phyloP scores from a whole-genome alignment of 2,888 invertebrate species.

The Archaeoteleia sp. region DNA sequence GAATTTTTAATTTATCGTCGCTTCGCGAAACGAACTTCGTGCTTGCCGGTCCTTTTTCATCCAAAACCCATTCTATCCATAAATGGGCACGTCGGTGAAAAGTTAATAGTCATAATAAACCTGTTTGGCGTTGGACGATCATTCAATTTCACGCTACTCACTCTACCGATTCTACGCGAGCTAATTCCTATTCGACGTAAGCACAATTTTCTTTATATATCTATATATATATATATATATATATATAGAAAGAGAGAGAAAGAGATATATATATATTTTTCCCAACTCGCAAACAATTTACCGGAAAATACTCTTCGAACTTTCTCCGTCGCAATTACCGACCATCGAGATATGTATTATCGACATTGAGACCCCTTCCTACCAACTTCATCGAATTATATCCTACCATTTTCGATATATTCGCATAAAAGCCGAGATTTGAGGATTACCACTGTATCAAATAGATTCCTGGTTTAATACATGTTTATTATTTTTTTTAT shows the following conservation, averaged over 20 bases:
- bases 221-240: constrained; percentile 22
- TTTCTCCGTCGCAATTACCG: constrained; percentile 43
- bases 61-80: constrained; percentile 43
- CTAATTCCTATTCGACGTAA: constrained; percentile 40
- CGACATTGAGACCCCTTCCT: constrained; percentile 6
- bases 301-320: constrained; percentile 39
- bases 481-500: constrained; percentile 7
- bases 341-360: constrained; percentile 40
- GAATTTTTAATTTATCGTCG: constrained; percentile 40
- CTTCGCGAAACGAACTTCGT: constrained; percentile 25
- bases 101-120: constrained; percentile 54
- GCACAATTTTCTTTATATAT: constrained; percentile 48
- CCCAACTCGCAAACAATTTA: constrained; percentile 40
- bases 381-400: constrained; percentile 25
- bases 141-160: constrained; percentile 54
- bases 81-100: constrained; percentile 51
- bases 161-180: constrained; percentile 42
- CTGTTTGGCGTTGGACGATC: constrained; percentile 52
- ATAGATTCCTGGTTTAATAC: not conserved
- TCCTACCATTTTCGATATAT: constrained; percentile 8
- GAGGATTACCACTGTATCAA: constrained; percentile 11
- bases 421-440: constrained; percentile 12
- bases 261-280: no score
- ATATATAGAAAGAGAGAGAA: no score
- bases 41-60: constrained; percentile 39